Conservation (phyloP, 2,113 vertebrate genomes). For the Erpornis zantholeuca region DNA sequence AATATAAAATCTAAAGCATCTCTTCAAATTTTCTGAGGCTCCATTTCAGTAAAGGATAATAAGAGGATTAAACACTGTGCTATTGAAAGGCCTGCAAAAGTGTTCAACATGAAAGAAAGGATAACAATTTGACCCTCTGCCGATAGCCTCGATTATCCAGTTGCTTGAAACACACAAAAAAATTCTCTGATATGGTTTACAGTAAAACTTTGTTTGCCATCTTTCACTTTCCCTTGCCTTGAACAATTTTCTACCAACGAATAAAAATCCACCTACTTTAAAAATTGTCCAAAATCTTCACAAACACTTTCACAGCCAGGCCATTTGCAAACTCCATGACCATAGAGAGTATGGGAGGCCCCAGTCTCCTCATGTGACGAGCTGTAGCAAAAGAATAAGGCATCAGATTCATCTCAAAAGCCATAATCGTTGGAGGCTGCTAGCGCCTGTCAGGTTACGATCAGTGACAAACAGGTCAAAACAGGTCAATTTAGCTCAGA, state of each 20-base stretch:
- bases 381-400: slow-evolving; percentile 78
- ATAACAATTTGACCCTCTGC: slow-evolving; percentile 6
- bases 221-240: neutral
- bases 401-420: slow-evolving; percentile 79
- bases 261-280: slow-evolving; percentile 88
- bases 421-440: slow-evolving; percentile 79
- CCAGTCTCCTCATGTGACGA: slow-evolving; percentile 95
- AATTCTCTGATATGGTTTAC: neutral
- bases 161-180: slow-evolving; percentile 17
- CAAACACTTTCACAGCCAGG: slow-evolving; percentile 98
- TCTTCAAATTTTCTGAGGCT: slow-evolving; percentile 41
- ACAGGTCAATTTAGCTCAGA: slow-evolving; percentile 82
- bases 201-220: neutral
- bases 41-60: slow-evolving; percentile 5
- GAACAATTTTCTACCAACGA: neutral
- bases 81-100: slow-evolving; percentile 38
- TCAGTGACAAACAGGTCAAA: slow-evolving; percentile 84
- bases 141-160: slow-evolving; percentile 15
- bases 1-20: slow-evolving; percentile 39
- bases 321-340: slow-evolving; percentile 99
- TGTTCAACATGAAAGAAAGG: slow-evolving; percentile 30
- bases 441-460: slow-evolving; percentile 82
- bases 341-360: slow-evolving; percentile 95
- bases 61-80: slow-evolving; percentile 30
- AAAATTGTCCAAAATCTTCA: slow-evolving; percentile 99